Evolutionary conservation across 2,888 invertebrate genomes (phyloP).

Genomic region (Erebia epiphron): DNA sequence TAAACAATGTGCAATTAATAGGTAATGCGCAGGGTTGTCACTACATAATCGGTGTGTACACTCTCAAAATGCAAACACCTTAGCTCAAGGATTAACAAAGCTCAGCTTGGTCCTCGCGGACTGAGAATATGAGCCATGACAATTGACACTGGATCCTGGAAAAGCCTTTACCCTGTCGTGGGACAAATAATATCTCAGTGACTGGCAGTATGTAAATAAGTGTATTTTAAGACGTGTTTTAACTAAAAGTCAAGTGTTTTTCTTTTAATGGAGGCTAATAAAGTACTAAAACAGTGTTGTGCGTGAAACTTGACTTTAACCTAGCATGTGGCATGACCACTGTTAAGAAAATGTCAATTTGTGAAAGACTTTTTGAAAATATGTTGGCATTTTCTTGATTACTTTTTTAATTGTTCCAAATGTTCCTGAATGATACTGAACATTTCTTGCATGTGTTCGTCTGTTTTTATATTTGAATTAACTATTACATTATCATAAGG

Average conservation of each 20-base stretch:
- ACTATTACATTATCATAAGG: slow-evolving; percentile 15
- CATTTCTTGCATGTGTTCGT: slow-evolving; percentile 51
- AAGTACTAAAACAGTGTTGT: slow-evolving; percentile 45
- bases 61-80: too few species aligned
- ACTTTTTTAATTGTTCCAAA: slow-evolving; percentile 31
- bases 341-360: slow-evolving; percentile 42
- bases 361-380: slow-evolving; percentile 13
- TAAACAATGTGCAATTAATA: too few species aligned
- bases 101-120: too few species aligned
- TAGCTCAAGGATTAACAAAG: too few species aligned
- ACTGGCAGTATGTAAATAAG: slow-evolving; percentile 36
- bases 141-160: too few species aligned
- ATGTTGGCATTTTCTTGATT: slow-evolving; percentile 45
- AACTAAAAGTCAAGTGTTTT: slow-evolving; percentile 31
- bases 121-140: too few species aligned
- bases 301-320: slow-evolving; percentile 49
- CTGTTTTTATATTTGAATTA: slow-evolving; percentile 46
- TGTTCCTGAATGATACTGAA: slow-evolving; percentile 45
- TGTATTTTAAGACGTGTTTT: slow-evolving; percentile 35
- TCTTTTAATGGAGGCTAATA: slow-evolving; percentile 38
- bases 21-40: too few species aligned
- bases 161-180: background rate
- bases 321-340: slow-evolving; percentile 60
- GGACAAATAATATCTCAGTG: background rate
- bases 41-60: too few species aligned